Evolutionary conservation across 2,888 invertebrate species (phyloP).

Genomic region (Athalia rosae): DNA sequence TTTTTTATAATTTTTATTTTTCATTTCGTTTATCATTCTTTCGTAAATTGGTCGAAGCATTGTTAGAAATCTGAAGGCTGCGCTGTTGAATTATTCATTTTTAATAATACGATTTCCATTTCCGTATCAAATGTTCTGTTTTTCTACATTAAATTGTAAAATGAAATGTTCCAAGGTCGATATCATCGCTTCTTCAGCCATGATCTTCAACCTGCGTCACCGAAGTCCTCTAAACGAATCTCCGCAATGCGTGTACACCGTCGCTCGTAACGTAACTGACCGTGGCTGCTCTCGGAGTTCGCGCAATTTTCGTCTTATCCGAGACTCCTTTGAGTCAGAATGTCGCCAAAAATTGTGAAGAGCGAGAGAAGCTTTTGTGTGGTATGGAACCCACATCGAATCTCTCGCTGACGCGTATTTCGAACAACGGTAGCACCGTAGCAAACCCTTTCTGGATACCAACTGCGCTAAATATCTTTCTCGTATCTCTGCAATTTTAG

Average conservation of each 20-base stretch:
- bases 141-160: slow-evolving; percentile 2
- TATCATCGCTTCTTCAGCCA: neutral
- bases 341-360: slow-evolving; percentile 76
- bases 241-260: slow-evolving; percentile 56
- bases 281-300: slow-evolving; percentile 43
- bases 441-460: slow-evolving; percentile 66
- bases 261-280: slow-evolving; percentile 61
- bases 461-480: slow-evolving; percentile 71
- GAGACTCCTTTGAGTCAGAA: slow-evolving; percentile 49
- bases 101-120: slow-evolving; percentile 6
- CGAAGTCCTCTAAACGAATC: slow-evolving; percentile 26
- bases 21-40: neutral
- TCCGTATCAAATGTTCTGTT: neutral
- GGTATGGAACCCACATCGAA: slow-evolving; percentile 71
- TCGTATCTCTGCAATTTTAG: slow-evolving; percentile 60
- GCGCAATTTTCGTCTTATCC: slow-evolving; percentile 1
- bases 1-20: neutral
- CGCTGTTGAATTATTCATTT: slow-evolving; percentile 31
- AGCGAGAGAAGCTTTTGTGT: slow-evolving; percentile 73
- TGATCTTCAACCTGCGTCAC: slow-evolving; percentile 18
- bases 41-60: slow-evolving; percentile 28
- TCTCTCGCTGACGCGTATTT: slow-evolving; percentile 70
- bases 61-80: slow-evolving; percentile 2
- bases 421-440: slow-evolving; percentile 64
- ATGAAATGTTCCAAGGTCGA: neutral